phyloP scores from a whole-genome alignment of 1,140 invertebrate genomes.

The Bombus cullumanus region DNA sequence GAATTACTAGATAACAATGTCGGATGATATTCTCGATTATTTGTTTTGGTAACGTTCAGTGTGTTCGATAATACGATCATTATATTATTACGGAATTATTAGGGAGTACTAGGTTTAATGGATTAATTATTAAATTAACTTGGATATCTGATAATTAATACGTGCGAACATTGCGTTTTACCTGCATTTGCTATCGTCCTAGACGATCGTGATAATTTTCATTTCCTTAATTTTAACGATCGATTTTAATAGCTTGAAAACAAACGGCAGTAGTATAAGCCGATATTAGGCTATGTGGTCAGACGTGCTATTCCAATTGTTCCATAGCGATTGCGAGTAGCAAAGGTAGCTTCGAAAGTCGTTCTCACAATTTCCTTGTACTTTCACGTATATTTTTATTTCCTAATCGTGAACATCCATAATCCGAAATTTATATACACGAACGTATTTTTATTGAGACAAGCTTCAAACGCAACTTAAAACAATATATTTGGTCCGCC shows the following conservation, averaged over 20 bases:
- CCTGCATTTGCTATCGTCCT: no score
- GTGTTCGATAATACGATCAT: not conserved
- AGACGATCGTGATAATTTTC: no score
- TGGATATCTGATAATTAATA: not conserved
- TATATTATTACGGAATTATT: not conserved
- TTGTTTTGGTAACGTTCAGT: not conserved
- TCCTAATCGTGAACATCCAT: not conserved
- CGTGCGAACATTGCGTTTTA: not conserved
- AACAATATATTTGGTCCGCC: no score
- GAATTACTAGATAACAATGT: not conserved
- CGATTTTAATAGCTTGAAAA: not conserved
- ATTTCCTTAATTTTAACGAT: not conserved
- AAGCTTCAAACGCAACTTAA: no score
- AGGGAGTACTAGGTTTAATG: not conserved
- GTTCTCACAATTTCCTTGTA: not conserved
- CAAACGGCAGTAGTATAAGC: not conserved
- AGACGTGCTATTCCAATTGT: not conserved
- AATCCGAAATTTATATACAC: not conserved
- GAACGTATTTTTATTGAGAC: not conserved
- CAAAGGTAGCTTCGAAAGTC: not conserved
- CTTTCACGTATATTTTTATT: not conserved
- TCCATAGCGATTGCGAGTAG: not conserved
- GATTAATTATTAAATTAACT: not conserved
- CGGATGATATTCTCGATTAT: not conserved
- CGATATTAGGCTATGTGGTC: not conserved